Conservation (phyloP, 2,888 invertebrate genomes). For the Apoda limacodes region DNA sequence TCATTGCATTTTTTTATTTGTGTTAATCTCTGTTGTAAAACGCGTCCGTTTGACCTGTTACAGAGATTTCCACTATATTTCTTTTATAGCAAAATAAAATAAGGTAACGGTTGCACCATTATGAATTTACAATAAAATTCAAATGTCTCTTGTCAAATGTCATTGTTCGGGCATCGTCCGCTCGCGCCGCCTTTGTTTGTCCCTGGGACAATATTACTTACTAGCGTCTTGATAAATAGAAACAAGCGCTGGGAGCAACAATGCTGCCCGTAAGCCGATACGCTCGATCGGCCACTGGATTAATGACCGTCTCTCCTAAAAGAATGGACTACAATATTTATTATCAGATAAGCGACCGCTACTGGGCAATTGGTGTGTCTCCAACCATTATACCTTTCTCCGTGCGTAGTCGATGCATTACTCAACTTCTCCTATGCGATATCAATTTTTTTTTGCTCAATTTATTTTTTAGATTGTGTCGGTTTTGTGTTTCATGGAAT, state of each 20-base stretch:
- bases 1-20: too few species aligned
- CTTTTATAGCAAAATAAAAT: too few species aligned
- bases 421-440: slow-evolving; percentile 49
- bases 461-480: slow-evolving; percentile 42
- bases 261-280: slow-evolving; percentile 64
- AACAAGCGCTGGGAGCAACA: slow-evolving; percentile 61
- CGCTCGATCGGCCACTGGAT: slow-evolving; percentile 61
- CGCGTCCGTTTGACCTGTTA: too few species aligned
- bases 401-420: slow-evolving; percentile 57
- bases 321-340: slow-evolving; percentile 69
- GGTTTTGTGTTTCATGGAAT: slow-evolving; percentile 44
- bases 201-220: slow-evolving; percentile 58
- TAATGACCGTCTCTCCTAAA: slow-evolving; percentile 67
- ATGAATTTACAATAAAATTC: too few species aligned
- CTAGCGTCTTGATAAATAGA: slow-evolving; percentile 65
- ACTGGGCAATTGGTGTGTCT: slow-evolving; percentile 65
- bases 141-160: slow-evolving; percentile 47
- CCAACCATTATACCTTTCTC: slow-evolving; percentile 50
- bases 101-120: too few species aligned
- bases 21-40: too few species aligned
- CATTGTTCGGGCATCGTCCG: slow-evolving; percentile 35
- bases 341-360: slow-evolving; percentile 65
- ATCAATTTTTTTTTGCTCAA: slow-evolving; percentile 49
- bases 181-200: slow-evolving; percentile 40
- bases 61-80: too few species aligned